Percentiles rank a stretch among this genome's conserved stretches.
phyloP scores from a whole-genome alignment of 2,113 vertebrate genomes.

The Larimichthys polyactis region DNA sequence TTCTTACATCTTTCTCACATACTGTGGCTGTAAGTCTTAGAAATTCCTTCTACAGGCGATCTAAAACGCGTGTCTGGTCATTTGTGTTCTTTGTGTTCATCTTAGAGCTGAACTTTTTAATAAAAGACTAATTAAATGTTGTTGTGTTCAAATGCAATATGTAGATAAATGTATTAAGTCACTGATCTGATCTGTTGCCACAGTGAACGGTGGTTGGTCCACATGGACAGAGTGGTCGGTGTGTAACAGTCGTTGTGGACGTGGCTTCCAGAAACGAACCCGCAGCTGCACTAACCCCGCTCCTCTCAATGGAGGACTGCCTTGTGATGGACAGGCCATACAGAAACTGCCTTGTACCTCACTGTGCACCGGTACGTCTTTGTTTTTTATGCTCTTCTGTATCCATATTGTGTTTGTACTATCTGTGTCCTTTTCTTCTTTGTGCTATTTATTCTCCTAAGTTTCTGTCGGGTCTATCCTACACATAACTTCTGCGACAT shows the following conservation, averaged over 20 bases:
- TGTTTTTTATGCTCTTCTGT: background rate
- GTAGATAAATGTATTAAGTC: background rate
- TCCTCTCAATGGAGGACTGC: constrained; percentile 93
- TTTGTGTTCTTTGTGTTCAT: background rate
- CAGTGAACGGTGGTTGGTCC: constrained; percentile 97
- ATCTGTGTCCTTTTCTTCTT: no score
- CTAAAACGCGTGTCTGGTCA: background rate
- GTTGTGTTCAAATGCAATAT: background rate
- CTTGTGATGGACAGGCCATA: constrained; percentile 92
- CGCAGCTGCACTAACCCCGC: constrained; percentile 97
- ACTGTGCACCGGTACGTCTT: constrained; percentile 89
- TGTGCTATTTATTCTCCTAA: background rate
- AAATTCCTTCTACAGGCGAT: background rate
- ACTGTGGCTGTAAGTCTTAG: background rate
- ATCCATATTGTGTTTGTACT: no score
- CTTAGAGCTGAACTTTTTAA: background rate
- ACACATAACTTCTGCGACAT: background rate
- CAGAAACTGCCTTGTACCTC: constrained; percentile 95
- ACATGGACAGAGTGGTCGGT: constrained; percentile 97
- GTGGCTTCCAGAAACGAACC: constrained; percentile 93
- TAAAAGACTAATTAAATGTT: background rate
- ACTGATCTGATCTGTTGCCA: constrained; percentile 24
- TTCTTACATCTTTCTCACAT: background rate
- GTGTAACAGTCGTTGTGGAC: constrained; percentile 94
- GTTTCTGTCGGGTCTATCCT: background rate